Evolutionary conservation across 1,140 invertebrate genomes (phyloP).

Genomic region (Adelges cooleyi): DNA sequence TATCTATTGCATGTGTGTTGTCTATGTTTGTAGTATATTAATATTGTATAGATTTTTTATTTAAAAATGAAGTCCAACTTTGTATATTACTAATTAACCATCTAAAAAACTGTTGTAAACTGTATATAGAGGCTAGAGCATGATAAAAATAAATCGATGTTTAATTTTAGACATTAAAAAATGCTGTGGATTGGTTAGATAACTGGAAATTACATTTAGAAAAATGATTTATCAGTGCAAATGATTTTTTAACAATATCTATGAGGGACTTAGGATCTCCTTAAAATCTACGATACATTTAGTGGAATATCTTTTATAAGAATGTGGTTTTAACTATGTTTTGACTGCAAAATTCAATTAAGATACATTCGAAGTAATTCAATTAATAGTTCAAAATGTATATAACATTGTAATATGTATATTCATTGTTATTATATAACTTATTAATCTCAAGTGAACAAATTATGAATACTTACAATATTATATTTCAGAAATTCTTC

Average conservation of each 20-base stretch:
- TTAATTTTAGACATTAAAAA: neutral
- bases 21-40: neutral
- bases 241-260: neutral
- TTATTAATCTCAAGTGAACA: neutral
- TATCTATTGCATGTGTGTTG: neutral
- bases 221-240: neutral
- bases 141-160: no score
- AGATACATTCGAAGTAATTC: neutral
- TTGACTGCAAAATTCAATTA: neutral
- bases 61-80: neutral
- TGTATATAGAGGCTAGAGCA: no score
- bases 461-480: neutral
- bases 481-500: neutral
- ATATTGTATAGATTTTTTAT: neutral
- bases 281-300: neutral
- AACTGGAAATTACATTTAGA: neutral
- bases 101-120: no score
- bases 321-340: neutral
- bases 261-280: neutral
- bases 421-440: neutral
- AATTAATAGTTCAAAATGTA: neutral
- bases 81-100: no score
- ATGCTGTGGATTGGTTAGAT: neutral
- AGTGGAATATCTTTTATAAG: neutral
- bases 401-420: neutral